These are phyloP conservation scores for Psittacara wagleri DNA, from an alignment of 2,113 vertebrate species.

Conservation along the genomic window DNA sequence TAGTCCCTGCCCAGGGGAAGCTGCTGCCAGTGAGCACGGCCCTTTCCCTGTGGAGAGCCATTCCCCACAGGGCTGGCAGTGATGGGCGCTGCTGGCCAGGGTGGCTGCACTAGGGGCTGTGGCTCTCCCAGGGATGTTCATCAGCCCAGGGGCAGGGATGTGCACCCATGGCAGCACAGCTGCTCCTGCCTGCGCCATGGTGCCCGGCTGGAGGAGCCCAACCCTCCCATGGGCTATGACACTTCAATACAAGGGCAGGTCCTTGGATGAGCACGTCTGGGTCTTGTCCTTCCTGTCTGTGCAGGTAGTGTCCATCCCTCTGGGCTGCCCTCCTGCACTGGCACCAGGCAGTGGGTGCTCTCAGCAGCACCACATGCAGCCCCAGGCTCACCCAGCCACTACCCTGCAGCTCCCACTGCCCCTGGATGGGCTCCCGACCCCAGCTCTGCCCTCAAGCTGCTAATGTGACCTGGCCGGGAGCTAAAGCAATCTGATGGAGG, in stretches of 20 bases:
- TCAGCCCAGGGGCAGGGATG: rapidly evolving
- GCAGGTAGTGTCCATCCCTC: not conserved
- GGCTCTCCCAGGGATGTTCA: not conserved
- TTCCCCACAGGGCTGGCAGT: not conserved
- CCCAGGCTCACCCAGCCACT: not conserved
- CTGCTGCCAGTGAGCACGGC: not conserved
- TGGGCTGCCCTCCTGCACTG: not conserved
- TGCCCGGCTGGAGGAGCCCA: not conserved
- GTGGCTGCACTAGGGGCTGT: not conserved
- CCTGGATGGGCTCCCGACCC: not conserved
- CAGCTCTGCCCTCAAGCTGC: not conserved
- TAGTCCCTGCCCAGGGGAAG: not conserved
- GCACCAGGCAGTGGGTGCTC: rapidly evolving
- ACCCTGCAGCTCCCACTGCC: not conserved
- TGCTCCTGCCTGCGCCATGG: rapidly evolving
- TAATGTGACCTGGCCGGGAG: rapidly evolving
- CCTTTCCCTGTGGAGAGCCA: rapidly evolving
- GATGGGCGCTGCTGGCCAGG: not conserved
- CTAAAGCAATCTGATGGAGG: not conserved
- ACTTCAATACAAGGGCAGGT: conserved; percentile 30
- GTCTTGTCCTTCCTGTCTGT: conserved; percentile 23
- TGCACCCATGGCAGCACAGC: rapidly evolving
- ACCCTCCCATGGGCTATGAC: not conserved
- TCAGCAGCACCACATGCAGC: not conserved
- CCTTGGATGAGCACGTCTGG: conserved; percentile 22